Evolutionary conservation across 92 coral and sea anemone genomes (phyloP).

Genomic region (Ricordea florida): DNA sequence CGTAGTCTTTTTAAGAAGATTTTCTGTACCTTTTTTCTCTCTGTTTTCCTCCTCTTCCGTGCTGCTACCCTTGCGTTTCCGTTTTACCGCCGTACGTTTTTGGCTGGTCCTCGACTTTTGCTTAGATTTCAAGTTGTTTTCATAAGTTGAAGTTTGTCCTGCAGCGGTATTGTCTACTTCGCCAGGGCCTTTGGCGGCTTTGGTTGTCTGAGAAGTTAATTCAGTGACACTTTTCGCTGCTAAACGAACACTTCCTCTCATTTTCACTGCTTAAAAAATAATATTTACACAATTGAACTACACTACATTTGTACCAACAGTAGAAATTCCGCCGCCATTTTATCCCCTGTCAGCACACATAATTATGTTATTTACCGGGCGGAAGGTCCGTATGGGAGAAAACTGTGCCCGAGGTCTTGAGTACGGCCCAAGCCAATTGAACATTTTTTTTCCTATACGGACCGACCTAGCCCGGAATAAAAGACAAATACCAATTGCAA

Average conservation of each 20-base stretch:
- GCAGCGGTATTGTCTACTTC: too few relatives aligned
- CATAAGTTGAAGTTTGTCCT: neutral
- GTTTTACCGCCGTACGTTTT: neutral
- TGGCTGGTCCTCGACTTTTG: neutral
- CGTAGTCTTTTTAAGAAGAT: neutral
- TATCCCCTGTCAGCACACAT: too few relatives aligned
- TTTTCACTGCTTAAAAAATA: too few relatives aligned
- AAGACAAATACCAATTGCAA: too few relatives aligned
- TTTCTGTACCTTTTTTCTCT: neutral
- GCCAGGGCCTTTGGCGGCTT: neutral
- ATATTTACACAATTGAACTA: neutral
- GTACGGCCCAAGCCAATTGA: too few relatives aligned
- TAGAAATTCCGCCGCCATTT: constrained; percentile 13
- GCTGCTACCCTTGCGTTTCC: neutral
- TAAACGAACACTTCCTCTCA: constrained; percentile 60
- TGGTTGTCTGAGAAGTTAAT: neutral
- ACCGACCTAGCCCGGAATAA: too few relatives aligned
- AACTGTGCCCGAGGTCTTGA: too few relatives aligned
- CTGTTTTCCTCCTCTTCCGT: constrained; percentile 14
- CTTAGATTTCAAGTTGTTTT: too few relatives aligned
- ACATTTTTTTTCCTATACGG: too few relatives aligned
- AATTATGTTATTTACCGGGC: too few relatives aligned
- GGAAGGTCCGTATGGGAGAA: too few relatives aligned
- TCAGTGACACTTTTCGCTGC: constrained; percentile 22
- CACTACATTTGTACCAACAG: neutral